These are phyloP conservation scores for Pimephales promelas DNA, from an alignment of 2,113 vertebrate genomes.

Conservation along the genomic window DNA sequence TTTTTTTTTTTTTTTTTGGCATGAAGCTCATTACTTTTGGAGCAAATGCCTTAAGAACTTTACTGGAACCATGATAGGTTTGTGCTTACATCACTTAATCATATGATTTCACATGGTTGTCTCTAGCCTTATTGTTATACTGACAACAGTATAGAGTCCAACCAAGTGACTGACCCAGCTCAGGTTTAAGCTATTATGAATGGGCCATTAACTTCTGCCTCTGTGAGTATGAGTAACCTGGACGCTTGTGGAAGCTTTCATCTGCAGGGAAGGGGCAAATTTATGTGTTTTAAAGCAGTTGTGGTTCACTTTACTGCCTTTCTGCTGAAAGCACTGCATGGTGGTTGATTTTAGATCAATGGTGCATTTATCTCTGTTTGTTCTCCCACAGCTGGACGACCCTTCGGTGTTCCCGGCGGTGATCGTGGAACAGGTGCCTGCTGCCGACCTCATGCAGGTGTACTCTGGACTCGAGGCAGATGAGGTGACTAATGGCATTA, in stretches of 20 bases:
- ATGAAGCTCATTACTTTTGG: not conserved
- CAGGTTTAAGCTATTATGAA: slow-evolving; percentile 42
- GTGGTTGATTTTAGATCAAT: slow-evolving; percentile 34
- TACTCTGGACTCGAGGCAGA: slow-evolving; percentile 86
- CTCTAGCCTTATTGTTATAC: slow-evolving; percentile 5
- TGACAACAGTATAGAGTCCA: not conserved
- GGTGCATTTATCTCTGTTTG: slow-evolving; percentile 34
- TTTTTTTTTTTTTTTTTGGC: slow-evolving; percentile 24
- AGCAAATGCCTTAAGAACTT: not conserved
- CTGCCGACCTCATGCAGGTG: slow-evolving; percentile 84
- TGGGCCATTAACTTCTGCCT: slow-evolving; percentile 10
- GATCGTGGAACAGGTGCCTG: slow-evolving; percentile 86
- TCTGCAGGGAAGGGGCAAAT: slow-evolving; percentile 5
- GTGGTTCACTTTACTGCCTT: slow-evolving; percentile 9
- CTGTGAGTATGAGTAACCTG: slow-evolving; percentile 2
- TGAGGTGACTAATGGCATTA: slow-evolving; percentile 81
- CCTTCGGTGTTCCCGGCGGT: slow-evolving; percentile 86
- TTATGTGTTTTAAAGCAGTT: slow-evolving; percentile 34
- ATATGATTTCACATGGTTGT: slow-evolving; percentile 19
- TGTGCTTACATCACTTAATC: slow-evolving; percentile 10
- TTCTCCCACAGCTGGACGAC: slow-evolving; percentile 78
- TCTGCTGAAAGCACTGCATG: not conserved
- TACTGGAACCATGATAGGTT: not conserved
- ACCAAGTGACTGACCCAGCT: not conserved
- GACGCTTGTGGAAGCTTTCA: slow-evolving; percentile 41